Evolutionary conservation across 2,113 vertebrate species (phyloP), one percentile per base, ranked within the genome.

Genomic region (Calyptomena viridis): DNA sequence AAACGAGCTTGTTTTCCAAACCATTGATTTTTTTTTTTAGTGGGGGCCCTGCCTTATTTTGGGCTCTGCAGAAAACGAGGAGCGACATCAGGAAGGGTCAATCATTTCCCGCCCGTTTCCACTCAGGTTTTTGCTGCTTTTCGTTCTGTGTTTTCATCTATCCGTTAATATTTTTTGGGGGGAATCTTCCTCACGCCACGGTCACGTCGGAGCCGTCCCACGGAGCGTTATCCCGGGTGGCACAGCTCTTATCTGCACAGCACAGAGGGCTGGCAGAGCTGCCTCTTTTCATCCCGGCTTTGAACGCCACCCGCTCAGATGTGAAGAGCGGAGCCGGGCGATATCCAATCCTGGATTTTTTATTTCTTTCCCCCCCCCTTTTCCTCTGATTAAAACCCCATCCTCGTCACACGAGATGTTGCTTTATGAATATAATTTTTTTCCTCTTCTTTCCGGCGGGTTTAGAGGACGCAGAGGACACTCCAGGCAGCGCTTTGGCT

Each of bases 401-500:
- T 37, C 47, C 77, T 93, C 3, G 0, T 91, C 18, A 2, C 44
- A 50, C 17, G 49, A 31, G 5, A 49, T 16, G 0, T 12, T 5
- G 14, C 74, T 79, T 71, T 47, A 28, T 35, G 76, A 83, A 95
- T 93, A 22, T 39, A 0, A 14, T 63, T 40, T 37, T 27, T 63
- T 60, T 22, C 13, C 2, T 10, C 33, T 14, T 19, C 19, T 84
- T 91, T 47, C 46, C 90, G 66, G 15, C 5, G 1, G 30, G 35
- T 62, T 69, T 80, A 63, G 73, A 87, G 68, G 94, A 78, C 50
- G 2, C 50, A 27, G 8, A 84, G 85, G 53, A 84, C 18, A 7
- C 0, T 0, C 17, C 2, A 1, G 42, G 39, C 52, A 19, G 19
- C 0, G 0, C 7, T 73, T 16, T 44, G 17, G 11, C 14, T 87